Evolutionary conservation across 1,140 invertebrate species (phyloP), one percentile per base, ranked within the genome.

Genomic region (Hylyphantes graminicola): DNA sequence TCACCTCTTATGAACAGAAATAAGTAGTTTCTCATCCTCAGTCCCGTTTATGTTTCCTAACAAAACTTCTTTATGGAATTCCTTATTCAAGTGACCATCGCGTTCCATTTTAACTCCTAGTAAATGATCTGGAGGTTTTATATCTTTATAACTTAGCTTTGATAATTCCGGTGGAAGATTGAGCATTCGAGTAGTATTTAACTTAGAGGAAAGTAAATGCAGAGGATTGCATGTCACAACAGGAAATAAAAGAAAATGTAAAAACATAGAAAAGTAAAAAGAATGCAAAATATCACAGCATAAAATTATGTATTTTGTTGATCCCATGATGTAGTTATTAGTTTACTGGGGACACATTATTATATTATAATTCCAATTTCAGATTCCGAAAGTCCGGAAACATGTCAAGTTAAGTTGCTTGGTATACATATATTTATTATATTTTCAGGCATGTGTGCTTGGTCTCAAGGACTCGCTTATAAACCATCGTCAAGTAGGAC

Each of bases 1-100:
- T 75, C 81, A 81, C 77, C 72, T 86, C 75, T 53, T 82, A 50
- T 67, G 61, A 48, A 86, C 73, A 10, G 68, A 64, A 59, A 19
- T 53, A 55, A 80, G 77, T 48, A 85, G 61, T 55, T 76, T 72
- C 82, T 82, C 78, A n/a, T 86, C 73, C 75, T 86, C 53, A 10
- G 17, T 53, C 50, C 76, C n/a, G 15, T 48, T 76, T 6, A 57
- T 12, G 19, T 57, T 82, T 15, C 86, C 86, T 6, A 87, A 17
- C 15, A 87, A 15, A n/a, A 87, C 63, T 84, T 87, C 86, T 74
- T 87, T 87, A 35, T 82, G 70, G 19, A 86, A 87, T 15, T 86
- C 67, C n/a, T 83, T 76, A 35, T 87, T 87, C 48, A 87, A 48
- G 76, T 87, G 85, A 0, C 86, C 86, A 75, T 87, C 86, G 73